Percentiles rank a stretch among this genome's conserved stretches.
phyloP scores from a whole-genome alignment of 2,888 invertebrate genomes.

The Agrilus mali region DNA sequence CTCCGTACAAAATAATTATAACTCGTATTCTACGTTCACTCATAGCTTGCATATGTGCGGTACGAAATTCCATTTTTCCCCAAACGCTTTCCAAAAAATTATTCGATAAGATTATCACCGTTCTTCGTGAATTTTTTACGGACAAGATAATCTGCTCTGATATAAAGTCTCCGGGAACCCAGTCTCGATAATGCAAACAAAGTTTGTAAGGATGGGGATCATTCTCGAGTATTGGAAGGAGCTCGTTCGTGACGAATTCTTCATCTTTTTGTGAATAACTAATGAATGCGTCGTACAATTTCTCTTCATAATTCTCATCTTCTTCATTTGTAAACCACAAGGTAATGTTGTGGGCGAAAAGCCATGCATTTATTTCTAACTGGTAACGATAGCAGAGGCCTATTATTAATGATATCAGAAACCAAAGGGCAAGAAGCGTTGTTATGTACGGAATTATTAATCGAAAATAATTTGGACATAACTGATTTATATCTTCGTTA shows the following conservation, averaged over 20 bases:
- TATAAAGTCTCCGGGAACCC: slow-evolving; percentile 54
- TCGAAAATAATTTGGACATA: too few relatives aligned
- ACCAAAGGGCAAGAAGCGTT: background rate
- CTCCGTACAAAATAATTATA: too few relatives aligned
- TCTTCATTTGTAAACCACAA: slow-evolving; percentile 49
- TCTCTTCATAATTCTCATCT: slow-evolving; percentile 51
- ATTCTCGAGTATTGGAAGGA: slow-evolving; percentile 34
- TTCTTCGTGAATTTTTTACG: slow-evolving; percentile 49
- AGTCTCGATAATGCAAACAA: slow-evolving; percentile 56
- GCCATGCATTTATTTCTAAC: slow-evolving; percentile 47
- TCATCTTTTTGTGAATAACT: too few relatives aligned
- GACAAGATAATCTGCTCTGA: slow-evolving; percentile 52
- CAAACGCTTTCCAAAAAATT: slow-evolving; percentile 56
- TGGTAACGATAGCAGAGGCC: slow-evolving; percentile 36
- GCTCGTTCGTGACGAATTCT: too few relatives aligned
- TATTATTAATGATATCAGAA: slow-evolving; percentile 3
- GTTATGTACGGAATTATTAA: too few relatives aligned
- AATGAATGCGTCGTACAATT: too few relatives aligned
- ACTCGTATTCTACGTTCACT: too few relatives aligned
- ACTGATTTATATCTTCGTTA: too few relatives aligned
- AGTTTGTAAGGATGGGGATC: slow-evolving; percentile 45
- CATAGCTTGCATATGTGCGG: too few relatives aligned
- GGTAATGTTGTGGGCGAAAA: slow-evolving; percentile 39
- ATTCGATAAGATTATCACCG: slow-evolving; percentile 49
- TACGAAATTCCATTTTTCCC: too few relatives aligned